Base-by-base conservation (phyloP, 1,140 invertebrate species). In the Riptortus pedestris region DNA sequence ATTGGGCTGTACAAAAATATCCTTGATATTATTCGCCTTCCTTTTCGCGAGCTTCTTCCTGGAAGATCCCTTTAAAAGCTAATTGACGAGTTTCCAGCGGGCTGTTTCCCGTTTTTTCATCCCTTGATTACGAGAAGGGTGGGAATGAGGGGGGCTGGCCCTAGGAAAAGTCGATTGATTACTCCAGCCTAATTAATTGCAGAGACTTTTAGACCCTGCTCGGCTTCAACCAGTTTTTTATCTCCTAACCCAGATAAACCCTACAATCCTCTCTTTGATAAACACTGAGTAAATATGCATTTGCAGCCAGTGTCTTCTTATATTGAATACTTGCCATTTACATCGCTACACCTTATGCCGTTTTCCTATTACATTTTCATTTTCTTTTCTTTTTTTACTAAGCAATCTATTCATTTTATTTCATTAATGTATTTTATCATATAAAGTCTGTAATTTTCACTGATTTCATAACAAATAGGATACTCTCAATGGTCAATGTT, bases 11-110 rank as follows among this genome's bases (percentile, higher is more conserved):
- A n/a, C n/a, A n/a, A n/a, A n/a, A n/a, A n/a, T n/a, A n/a, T n/a
- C n/a, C n/a, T n/a, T n/a, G n/a, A n/a, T n/a, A n/a, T n/a, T 47
- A 47, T 47, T 47, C 18, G 4, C 33, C 33, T 16, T 47, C 45
- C 45, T 22, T 9, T 1, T 22, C 45, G 22, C 11, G 22, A 47
- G 45, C 3, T 47, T 47, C n/a, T 47, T 47, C n/a, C 33, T 22
- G 4, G 45, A 47, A 9, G 45, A 47, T 20, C 7, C 9, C 45
- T 47, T 47, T 47, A 47, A 47, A 47, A 47, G 45, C 45, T 47
- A 47, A 47, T 47, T 47, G 45, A 47, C 45, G 45, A 47, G 45
- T 47, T 47, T 47, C 45, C 45, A 47, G 22, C n/a, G n/a, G 45
- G 45, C 9, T 12, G 4, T 22, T 47, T 47, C 45, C 9, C 18